phyloP scores from a whole-genome alignment of 2,888 invertebrate species.

The Pharmacophagus antenor region DNA sequence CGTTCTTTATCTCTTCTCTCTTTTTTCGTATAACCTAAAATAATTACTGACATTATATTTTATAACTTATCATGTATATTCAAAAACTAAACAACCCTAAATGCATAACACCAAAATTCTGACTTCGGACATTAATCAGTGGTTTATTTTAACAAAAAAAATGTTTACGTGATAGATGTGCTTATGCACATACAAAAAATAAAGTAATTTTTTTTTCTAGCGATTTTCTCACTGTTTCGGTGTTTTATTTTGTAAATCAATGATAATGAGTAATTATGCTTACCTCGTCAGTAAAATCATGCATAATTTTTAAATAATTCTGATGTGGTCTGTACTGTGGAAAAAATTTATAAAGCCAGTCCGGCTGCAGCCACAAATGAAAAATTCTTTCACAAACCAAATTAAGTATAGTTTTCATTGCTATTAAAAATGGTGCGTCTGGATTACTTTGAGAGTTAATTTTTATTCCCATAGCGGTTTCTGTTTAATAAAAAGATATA shows the following conservation, averaged over 20 bases:
- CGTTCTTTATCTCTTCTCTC: constrained; percentile 48
- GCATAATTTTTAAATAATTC: constrained; percentile 74
- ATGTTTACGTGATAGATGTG: too few species aligned
- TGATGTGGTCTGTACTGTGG: constrained; percentile 75
- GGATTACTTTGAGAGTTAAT: constrained; percentile 60
- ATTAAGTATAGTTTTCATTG: constrained; percentile 51
- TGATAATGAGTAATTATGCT: constrained; percentile 25
- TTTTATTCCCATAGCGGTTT: constrained; percentile 67
- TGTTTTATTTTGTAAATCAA: neutral
- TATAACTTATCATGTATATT: neutral
- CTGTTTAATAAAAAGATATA: constrained; percentile 40
- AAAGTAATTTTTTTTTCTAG: neutral
- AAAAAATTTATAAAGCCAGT: constrained; percentile 79
- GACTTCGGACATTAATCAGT: too few species aligned
- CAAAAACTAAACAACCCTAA: too few species aligned
- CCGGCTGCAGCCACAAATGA: constrained; percentile 71
- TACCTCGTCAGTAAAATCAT: constrained; percentile 80
- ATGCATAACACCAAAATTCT: too few species aligned
- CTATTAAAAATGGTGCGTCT: constrained; percentile 53
- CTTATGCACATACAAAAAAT: too few species aligned
- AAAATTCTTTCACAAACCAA: constrained; percentile 63
- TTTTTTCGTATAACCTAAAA: constrained; percentile 58
- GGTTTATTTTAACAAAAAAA: too few species aligned
- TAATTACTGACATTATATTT: neutral
- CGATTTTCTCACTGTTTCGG: neutral